Evolutionary conservation across 2,113 vertebrate species (phyloP), one percentile per base, ranked within the genome.

Genomic region (Lycaon pictus): DNA sequence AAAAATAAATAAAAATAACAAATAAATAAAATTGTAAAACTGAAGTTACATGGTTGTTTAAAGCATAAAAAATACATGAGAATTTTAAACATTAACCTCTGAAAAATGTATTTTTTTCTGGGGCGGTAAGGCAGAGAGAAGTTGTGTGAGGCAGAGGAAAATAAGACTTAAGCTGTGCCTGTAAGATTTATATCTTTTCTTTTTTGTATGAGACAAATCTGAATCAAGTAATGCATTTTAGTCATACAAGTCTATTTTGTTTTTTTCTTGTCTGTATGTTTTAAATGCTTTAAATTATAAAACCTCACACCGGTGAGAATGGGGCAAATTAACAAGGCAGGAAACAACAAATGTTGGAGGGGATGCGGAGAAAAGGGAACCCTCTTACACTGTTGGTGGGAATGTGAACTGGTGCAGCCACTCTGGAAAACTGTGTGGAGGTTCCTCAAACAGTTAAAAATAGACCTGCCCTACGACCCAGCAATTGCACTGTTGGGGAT

Each of bases 51-150:
- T 35, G 5, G 8, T 82, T 88, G 48, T 43, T 90, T 74, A 92
- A 76, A 86, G 32, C 32, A 35, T 53, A 87, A 92, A 56, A 65
- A 60, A 65, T 65, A 56, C 1, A 37, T 32, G 11, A 74, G 16
- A 77, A 74, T 88, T 74, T 27, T 92, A 72, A 80, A 72, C 43
- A 48, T 63, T 96, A 81, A 88, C 74, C 48, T 96, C 3, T n/a
- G 11, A 48, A 51, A 25, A 76, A 76, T 23, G 3, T 48, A 60
- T 16, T 62, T 72, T 62, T 32, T 87, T 62, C 72, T n/a, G 56
- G 11, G 19, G 9, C 65, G n/a, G 56, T 25, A 72, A 86, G n/a
- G 11, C 56, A 15, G 43, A 95, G 25, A 89, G 65, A 25, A 20
- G 5, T 65, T 63, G 8, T 77, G 3, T 0, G 56, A 74, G 13